Evolutionary conservation across 2,888 invertebrate species (phyloP).

Genomic region (Molanna angustata): DNA sequence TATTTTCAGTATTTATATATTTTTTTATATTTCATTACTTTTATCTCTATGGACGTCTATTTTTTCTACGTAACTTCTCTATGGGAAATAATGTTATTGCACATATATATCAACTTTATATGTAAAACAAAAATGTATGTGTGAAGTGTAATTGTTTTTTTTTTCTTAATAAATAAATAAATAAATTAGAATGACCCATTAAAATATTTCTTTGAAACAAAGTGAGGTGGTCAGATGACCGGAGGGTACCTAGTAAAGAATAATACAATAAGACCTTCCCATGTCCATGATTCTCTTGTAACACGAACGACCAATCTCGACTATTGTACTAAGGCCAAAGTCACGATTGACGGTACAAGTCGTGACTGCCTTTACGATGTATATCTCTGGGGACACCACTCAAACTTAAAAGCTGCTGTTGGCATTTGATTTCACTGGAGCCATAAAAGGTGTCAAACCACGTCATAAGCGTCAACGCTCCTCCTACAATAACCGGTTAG

Average conservation of each 20-base stretch:
- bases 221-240: no score
- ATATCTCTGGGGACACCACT: slow-evolving; percentile 10
- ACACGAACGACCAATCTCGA: slow-evolving; percentile 1
- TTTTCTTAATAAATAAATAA: no score
- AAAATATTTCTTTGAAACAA: no score
- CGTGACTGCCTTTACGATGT: slow-evolving; percentile 5
- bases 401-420: slow-evolving; percentile 6
- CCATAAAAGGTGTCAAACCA: slow-evolving; percentile 15
- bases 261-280: background rate
- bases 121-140: no score
- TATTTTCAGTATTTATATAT: no score
- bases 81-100: no score
- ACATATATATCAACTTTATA: no score
- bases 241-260: background rate
- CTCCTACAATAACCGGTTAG: slow-evolving; percentile 1
- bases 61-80: no score
- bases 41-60: no score
- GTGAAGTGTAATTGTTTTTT: no score
- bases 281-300: slow-evolving; percentile 5
- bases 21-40: no score
- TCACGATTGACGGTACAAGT: background rate
- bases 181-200: no score
- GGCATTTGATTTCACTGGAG: slow-evolving; percentile 14
- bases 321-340: background rate
- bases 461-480: slow-evolving; percentile 7